phyloP scores from a whole-genome alignment of 1,140 invertebrate genomes.

The Euwallacea fornicatus region DNA sequence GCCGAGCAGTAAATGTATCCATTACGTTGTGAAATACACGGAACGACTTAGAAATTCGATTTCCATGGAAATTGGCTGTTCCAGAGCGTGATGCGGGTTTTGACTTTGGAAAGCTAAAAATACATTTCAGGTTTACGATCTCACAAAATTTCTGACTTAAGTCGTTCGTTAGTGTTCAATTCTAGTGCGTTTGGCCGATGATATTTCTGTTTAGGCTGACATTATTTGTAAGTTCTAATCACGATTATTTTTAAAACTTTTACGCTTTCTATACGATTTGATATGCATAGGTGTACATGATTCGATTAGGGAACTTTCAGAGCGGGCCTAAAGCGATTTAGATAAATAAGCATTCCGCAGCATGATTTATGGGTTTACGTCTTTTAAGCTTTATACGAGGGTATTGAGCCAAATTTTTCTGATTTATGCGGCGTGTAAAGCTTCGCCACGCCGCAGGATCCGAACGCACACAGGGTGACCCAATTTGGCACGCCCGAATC shows the following conservation, averaged over 20 bases:
- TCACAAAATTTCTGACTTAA: conserved; percentile 4
- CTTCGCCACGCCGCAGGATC: too few relatives aligned
- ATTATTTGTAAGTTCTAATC: background rate
- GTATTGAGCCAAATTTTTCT: too few relatives aligned
- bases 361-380: too few relatives aligned
- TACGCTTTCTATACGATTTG: background rate
- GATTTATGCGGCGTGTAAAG: too few relatives aligned
- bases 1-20: too few relatives aligned
- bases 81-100: background rate
- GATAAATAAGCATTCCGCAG: too few relatives aligned
- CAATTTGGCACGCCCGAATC: too few relatives aligned
- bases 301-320: too few relatives aligned
- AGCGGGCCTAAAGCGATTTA: too few relatives aligned
- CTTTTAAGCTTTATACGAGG: too few relatives aligned
- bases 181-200: conserved; percentile 19
- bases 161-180: conserved; percentile 14
- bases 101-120: conserved; percentile 12
- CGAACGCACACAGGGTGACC: too few relatives aligned
- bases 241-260: conserved; percentile 13
- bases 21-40: background rate
- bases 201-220: conserved; percentile 22
- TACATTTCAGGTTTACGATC: conserved; percentile 14
- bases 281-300: too few relatives aligned
- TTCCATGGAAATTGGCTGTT: background rate
- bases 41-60: background rate